These are phyloP conservation scores for Xenopus borealis DNA, from an alignment of 2,113 vertebrate species.

Conservation along the genomic window DNA sequence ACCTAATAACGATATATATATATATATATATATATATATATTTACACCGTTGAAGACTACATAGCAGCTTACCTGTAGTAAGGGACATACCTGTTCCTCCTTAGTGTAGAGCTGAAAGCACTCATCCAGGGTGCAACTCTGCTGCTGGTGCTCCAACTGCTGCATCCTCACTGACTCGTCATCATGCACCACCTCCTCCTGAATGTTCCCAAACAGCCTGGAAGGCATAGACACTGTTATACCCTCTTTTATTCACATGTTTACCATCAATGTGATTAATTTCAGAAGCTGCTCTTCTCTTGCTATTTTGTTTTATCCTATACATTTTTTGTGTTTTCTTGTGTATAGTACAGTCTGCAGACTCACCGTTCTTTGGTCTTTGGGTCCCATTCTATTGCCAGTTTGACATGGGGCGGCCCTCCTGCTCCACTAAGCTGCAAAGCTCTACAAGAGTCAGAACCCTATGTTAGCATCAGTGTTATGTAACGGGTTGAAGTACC, in stretches of 20 bases:
- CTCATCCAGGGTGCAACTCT: constrained; percentile 88
- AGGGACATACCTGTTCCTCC: constrained; percentile 84
- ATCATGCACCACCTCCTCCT: constrained; percentile 85
- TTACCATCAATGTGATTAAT: no score
- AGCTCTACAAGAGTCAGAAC: constrained; percentile 62
- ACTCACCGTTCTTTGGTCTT: constrained; percentile 85
- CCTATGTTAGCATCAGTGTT: neutral
- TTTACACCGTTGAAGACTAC: no score
- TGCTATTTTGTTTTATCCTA: no score
- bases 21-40: no score
- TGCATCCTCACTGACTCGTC: constrained; percentile 79
- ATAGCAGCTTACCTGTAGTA: no score
- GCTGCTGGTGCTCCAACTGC: constrained; percentile 83
- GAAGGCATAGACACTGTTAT: no score
- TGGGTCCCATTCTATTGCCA: constrained; percentile 85
- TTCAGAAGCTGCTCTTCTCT: no score
- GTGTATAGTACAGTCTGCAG: neutral
- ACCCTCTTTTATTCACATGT: no score
- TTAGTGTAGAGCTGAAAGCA: constrained; percentile 98
- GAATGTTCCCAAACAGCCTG: constrained; percentile 86
- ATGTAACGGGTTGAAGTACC: neutral
- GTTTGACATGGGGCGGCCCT: constrained; percentile 84
- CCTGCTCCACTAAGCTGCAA: constrained; percentile 76
- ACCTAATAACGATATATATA: no score
- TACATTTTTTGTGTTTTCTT: no score